Conservation (phyloP, 2,797 vertebrate species). For the Chaetodon trifasciatus region DNA sequence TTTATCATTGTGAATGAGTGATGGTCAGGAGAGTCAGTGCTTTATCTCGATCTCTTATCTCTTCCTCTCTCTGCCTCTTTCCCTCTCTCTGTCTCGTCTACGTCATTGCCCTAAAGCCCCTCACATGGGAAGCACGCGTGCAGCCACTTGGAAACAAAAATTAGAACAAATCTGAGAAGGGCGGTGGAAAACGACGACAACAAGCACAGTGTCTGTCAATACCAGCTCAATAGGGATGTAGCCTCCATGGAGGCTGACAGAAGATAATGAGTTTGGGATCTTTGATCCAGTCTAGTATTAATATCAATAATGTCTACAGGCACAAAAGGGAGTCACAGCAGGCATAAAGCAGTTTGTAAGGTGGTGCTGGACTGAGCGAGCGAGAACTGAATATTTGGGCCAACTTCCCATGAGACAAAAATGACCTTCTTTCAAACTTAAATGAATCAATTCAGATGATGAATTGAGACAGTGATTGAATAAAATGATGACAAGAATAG, state of each 20-base stretch:
- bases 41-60: conserved; percentile 54
- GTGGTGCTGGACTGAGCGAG: conserved; percentile 9
- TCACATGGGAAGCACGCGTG: conserved; percentile 78
- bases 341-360: conserved; percentile 12
- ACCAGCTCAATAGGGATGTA: conserved; percentile 54
- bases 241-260: conserved; percentile 41
- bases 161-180: conserved; percentile 74
- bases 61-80: conserved; percentile 21
- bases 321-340: background rate
- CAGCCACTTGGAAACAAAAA: conserved; percentile 77
- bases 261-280: conserved; percentile 59
- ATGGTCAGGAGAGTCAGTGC: conserved; percentile 37
- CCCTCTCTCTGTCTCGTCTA: conserved; percentile 40
- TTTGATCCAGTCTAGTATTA: conserved; percentile 46
- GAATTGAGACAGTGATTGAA: conserved; percentile 13
- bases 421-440: background rate
- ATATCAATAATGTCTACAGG: conserved; percentile 58
- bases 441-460: conserved; percentile 14
- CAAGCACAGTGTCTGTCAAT: conserved; percentile 60
- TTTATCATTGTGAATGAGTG: conserved; percentile 50
- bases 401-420: background rate
- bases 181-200: conserved; percentile 64
- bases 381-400: background rate
- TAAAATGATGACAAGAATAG: conserved; percentile 27
- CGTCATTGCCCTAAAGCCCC: conserved; percentile 77